A percentile compares a stretch with the other conserved stretches of the same genome.
These are phyloP conservation scores for Sesamia inferens DNA, from an alignment of 2,888 invertebrate genomes.

Conservation along the genomic window DNA sequence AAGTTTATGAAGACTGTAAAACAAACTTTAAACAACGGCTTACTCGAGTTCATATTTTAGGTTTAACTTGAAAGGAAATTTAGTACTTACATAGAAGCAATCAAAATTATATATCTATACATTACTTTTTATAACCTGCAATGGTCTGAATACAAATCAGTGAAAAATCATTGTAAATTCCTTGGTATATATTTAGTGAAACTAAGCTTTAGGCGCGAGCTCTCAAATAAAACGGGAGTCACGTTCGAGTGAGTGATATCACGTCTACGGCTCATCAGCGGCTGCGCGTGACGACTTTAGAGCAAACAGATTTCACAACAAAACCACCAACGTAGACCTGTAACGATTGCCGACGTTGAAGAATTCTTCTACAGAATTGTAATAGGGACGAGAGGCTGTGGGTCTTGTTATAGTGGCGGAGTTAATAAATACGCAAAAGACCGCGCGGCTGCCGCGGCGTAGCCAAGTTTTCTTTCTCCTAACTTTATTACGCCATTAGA, in stretches of 20 bases:
- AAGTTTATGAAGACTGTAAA: conserved; percentile 41
- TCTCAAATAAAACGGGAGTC: conserved; percentile 85
- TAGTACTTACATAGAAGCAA: conserved; percentile 32
- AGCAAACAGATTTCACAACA: conserved; percentile 88
- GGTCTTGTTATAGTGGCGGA: conserved; percentile 78
- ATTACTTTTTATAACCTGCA: conserved; percentile 38
- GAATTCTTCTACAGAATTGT: conserved; percentile 66
- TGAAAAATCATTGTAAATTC: conserved; percentile 44
- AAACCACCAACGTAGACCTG: conserved; percentile 77
- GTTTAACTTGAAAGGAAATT: conserved; percentile 32
- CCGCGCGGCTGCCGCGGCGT: conserved; percentile 73
- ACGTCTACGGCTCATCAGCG: conserved; percentile 89
- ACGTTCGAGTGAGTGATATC: conserved; percentile 89
- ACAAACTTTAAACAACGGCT: conserved; percentile 41
- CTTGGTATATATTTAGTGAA: conserved; percentile 53
- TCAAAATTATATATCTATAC: conserved; percentile 50
- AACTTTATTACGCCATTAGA: conserved; percentile 89
- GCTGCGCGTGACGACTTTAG: conserved; percentile 89
- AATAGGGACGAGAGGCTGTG: conserved; percentile 65
- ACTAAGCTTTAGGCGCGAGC: conserved; percentile 78
- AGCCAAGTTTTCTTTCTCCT: conserved; percentile 86
- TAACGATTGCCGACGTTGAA: conserved; percentile 61
- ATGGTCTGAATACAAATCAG: conserved; percentile 41
- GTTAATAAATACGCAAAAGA: conserved; percentile 88
- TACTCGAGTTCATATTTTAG: conserved; percentile 37